phyloP scores from a whole-genome alignment of 2,888 invertebrate genomes.

The Altica lythri region DNA sequence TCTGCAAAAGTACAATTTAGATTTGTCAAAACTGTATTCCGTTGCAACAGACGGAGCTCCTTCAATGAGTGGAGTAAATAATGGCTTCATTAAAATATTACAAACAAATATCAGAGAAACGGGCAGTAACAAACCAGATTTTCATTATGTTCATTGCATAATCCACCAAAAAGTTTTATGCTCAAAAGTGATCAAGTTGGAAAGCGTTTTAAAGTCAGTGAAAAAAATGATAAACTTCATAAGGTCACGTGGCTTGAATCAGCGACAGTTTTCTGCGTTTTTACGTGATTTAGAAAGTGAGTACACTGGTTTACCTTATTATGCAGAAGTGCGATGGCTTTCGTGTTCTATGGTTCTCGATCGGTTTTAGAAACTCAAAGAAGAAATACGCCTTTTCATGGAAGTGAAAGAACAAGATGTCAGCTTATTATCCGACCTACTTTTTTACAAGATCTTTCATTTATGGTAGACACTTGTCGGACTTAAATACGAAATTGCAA shows the following conservation, averaged over 20 bases:
- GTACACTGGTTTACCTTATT: neutral
- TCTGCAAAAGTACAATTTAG: neutral
- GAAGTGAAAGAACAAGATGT: neutral
- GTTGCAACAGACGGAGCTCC: slow-evolving; percentile 1
- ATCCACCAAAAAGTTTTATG: slow-evolving; percentile 4
- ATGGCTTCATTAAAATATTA: slow-evolving; percentile 1
- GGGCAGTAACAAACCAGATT: slow-evolving; percentile 1
- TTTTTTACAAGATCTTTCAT: neutral
- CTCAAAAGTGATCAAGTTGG: slow-evolving; percentile 4
- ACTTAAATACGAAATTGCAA: neutral
- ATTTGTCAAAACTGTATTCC: neutral
- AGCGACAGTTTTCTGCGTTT: neutral
- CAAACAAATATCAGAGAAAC: too few relatives aligned
- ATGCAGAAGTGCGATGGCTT: slow-evolving; percentile 5
- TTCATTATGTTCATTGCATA: slow-evolving; percentile 1
- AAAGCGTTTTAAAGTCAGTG: neutral
- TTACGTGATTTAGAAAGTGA: neutral
- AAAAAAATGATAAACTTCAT: slow-evolving; percentile 1
- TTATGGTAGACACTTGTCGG: neutral
- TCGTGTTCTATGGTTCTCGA: neutral
- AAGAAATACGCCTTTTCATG: slow-evolving; percentile 7
- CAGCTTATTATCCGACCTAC: neutral
- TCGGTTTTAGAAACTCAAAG: slow-evolving; percentile 1
- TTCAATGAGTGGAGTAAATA: neutral
- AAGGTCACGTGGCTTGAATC: neutral